Base-by-base conservation (phyloP, 2,113 vertebrate genomes). In the Tautogolabrus adspersus region DNA sequence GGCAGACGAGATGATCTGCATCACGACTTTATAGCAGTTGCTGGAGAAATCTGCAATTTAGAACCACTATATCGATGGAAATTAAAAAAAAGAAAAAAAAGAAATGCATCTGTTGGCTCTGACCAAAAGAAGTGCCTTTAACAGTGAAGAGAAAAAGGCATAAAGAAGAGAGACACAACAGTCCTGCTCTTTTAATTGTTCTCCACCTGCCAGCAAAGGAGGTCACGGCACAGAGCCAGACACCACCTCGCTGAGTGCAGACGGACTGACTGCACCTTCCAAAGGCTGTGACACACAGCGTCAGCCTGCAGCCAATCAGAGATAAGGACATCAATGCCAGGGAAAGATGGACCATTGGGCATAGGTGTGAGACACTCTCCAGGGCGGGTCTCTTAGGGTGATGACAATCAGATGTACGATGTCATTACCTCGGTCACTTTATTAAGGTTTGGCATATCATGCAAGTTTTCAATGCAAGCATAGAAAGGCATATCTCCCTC, bases 1-100 rank as follows among this genome's bases (percentile, higher is more conserved):
- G 93, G 97, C 97, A 10, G 98, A 98, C 47, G 98, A 99, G 91
- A 99, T 99, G 97, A 99, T 99, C 87, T 99, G 98, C 94, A 97
- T 99, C 88, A 99, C 98, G 19, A 97, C 96, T 87, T 98, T 99
- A 97, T 99, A 99, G 96, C 96, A 94, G 89, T 85, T 79, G 88
- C 92, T 74, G 74, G 83, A 90, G 68, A 64, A 72, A 30, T 75
- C 55, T 66, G 64, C 56, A 68, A 63, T 38, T 59, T 58, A 57
- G 30, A 85, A 82, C 72, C 71, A 89, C 72, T 80, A 76, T 47
- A 71, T 77, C 66, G 52, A 44, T 72, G 66, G 78, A 87, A 91
- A 73, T 58, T 18, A 5, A 9, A 42, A 77, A 84, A 77, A 83
- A 5, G 3, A 26, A 19, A 69, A 78, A 83, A 84, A 78, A 75